Evolutionary conservation across 2,797 vertebrate species (phyloP).

Genomic region (Pangasius djambal): DNA sequence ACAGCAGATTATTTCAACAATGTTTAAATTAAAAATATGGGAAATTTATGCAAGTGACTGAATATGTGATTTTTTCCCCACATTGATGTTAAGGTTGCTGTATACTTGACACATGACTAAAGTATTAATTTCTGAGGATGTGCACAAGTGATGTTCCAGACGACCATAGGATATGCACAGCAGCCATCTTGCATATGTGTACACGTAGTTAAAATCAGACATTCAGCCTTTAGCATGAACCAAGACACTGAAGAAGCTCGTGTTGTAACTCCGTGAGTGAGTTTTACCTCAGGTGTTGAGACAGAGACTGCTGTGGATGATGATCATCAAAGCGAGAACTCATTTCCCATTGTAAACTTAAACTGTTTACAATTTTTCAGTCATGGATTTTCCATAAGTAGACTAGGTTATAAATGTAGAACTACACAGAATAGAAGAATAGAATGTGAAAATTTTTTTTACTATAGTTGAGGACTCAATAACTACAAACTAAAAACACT

Average conservation of each 20-base stretch:
- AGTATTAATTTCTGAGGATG: neutral
- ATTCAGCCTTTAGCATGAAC: neutral
- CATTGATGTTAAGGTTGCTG: too few relatives aligned
- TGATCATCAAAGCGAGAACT: neutral
- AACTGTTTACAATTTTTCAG: too few relatives aligned
- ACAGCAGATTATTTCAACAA: neutral
- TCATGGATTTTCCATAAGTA: too few relatives aligned
- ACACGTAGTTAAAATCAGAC: neutral
- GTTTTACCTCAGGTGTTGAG: neutral
- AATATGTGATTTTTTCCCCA: too few relatives aligned
- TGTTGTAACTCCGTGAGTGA: neutral
- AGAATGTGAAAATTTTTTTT: too few relatives aligned
- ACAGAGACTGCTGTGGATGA: neutral
- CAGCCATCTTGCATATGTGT: neutral
- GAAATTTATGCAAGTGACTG: too few relatives aligned
- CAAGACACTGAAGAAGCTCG: neutral
- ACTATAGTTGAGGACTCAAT: neutral
- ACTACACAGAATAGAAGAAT: neutral
- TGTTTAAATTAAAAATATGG: neutral
- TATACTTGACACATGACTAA: too few relatives aligned
- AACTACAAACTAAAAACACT: neutral
- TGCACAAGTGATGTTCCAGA: neutral
- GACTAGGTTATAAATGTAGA: neutral
- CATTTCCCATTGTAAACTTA: too few relatives aligned
- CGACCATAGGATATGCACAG: too few relatives aligned